Evolutionary conservation across 2,113 vertebrate genomes (phyloP).

Genomic region (Colinus virginianus): DNA sequence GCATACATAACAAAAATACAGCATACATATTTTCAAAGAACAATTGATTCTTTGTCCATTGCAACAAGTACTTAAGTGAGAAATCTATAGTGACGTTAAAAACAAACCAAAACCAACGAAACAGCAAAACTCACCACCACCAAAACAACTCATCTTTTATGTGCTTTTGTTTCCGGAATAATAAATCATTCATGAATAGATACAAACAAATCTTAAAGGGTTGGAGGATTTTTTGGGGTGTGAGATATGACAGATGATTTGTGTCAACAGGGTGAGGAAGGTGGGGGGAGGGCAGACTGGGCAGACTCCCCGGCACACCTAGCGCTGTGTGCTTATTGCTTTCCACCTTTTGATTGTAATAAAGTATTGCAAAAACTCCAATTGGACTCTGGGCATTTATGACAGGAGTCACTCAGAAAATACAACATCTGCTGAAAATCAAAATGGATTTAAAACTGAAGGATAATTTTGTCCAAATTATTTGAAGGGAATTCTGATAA

Average conservation of each 20-base stretch:
- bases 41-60: neutral
- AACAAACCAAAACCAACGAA: neutral
- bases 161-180: slow-evolving; percentile 40
- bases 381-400: no score
- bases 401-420: no score
- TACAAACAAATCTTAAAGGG: slow-evolving; percentile 8
- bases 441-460: slow-evolving; percentile 22
- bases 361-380: no score
- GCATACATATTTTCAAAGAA: neutral
- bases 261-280: no score
- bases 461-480: neutral
- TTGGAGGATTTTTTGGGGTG: neutral
- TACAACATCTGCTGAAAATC: neutral
- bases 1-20: neutral
- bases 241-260: no score
- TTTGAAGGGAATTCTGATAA: neutral
- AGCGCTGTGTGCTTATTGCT: no score
- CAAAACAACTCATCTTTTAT: slow-evolving; percentile 10
- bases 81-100: neutral
- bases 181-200: slow-evolving; percentile 23
- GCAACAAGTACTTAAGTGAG: neutral
- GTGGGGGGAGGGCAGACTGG: no score
- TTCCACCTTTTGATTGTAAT: no score
- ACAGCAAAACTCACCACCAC: neutral
- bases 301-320: no score